Conservation (phyloP, 2,797 vertebrate species). For the Philypnodon macrostomus region DNA sequence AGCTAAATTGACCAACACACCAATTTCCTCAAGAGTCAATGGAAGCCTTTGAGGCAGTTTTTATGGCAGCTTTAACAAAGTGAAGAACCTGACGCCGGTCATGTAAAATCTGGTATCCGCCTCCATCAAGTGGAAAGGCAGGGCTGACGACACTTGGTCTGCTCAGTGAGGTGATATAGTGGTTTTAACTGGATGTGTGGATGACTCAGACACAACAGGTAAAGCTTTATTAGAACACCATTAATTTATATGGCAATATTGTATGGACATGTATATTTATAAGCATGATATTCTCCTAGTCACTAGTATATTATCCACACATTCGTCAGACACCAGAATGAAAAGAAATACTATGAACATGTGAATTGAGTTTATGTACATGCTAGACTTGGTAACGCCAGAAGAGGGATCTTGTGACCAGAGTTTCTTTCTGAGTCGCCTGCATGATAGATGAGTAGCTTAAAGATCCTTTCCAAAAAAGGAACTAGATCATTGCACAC, state of each 20-base stretch:
- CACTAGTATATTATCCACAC: no score
- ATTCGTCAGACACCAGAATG: no score
- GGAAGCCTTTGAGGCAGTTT: slow-evolving; percentile 35
- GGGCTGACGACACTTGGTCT: not conserved
- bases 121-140: not conserved
- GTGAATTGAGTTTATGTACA: no score
- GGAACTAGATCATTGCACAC: no score
- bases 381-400: no score
- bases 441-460: no score
- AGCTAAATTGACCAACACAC: slow-evolving; percentile 52
- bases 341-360: no score
- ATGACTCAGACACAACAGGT: not conserved
- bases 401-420: no score
- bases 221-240: slow-evolving; percentile 15
- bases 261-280: not conserved
- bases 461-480: no score
- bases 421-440: no score
- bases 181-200: not conserved
- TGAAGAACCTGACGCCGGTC: not conserved
- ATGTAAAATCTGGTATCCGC: slow-evolving; percentile 3
- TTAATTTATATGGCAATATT: not conserved
- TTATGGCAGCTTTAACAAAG: slow-evolving; percentile 38
- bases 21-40: slow-evolving; percentile 42
- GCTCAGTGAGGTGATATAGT: slow-evolving; percentile 6
- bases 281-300: no score